Percentiles rank a stretch among this genome's conserved stretches.
These are phyloP conservation scores for Drosophila guanche DNA, from an alignment of 1,140 invertebrate genomes.

Conservation along the genomic window DNA sequence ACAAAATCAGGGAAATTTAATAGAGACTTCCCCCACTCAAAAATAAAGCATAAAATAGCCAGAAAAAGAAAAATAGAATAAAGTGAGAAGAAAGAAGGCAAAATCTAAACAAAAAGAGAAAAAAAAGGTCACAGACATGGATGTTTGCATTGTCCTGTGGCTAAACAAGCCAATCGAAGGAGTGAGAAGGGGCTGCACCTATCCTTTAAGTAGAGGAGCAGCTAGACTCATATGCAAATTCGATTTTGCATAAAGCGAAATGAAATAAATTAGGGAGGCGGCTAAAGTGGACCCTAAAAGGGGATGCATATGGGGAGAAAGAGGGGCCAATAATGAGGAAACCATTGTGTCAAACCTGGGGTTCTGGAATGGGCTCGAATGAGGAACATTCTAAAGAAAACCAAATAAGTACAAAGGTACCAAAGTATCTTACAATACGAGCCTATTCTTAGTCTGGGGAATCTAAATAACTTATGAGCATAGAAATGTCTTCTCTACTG, in stretches of 20 bases:
- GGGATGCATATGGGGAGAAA: slow-evolving; percentile 4
- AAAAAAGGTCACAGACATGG: slow-evolving; percentile 50
- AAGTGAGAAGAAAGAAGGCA: neutral
- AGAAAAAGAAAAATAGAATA: no score
- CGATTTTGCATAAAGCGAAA: slow-evolving; percentile 63
- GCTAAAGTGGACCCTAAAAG: neutral
- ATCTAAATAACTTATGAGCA: slow-evolving; percentile 64
- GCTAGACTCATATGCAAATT: slow-evolving; percentile 63
- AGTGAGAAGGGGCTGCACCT: slow-evolving; percentile 5
- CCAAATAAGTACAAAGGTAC: slow-evolving; percentile 18
- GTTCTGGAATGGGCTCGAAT: no score
- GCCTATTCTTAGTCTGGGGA: slow-evolving; percentile 22
- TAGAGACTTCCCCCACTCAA: neutral
- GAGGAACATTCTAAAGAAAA: no score
- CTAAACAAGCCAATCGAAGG: slow-evolving; percentile 56
- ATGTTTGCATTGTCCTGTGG: slow-evolving; percentile 53
- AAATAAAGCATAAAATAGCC: no score
- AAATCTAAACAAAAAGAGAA: slow-evolving; percentile 16
- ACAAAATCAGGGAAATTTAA: slow-evolving; percentile 19
- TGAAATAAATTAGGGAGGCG: slow-evolving; percentile 35
- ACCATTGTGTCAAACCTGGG: no score
- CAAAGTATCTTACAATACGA: no score
- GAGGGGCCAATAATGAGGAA: neutral
- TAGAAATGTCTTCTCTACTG: slow-evolving; percentile 38
- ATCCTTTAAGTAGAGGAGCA: slow-evolving; percentile 12